Evolutionary conservation across 2,888 invertebrate genomes (phyloP).

Genomic region (Octonoba sinensis): DNA sequence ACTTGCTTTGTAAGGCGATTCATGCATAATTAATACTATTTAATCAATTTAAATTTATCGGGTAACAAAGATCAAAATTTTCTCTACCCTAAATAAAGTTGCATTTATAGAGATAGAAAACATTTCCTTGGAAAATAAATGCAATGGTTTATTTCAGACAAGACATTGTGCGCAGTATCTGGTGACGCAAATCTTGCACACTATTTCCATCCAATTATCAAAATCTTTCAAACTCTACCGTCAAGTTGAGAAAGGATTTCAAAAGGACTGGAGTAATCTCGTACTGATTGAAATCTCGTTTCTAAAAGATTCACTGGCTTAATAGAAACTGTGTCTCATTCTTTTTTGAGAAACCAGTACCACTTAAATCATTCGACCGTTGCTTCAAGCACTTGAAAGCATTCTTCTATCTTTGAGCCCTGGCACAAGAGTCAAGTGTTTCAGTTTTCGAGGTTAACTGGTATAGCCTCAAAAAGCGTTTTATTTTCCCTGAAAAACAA

Average conservation of each 20-base stretch:
- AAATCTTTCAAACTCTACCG: slow-evolving; percentile 53
- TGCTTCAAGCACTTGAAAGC: slow-evolving; percentile 43
- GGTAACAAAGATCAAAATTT: too few relatives aligned
- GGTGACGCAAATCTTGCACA: slow-evolving; percentile 48
- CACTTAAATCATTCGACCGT: slow-evolving; percentile 59
- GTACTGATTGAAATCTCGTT: slow-evolving; percentile 60
- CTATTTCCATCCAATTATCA: slow-evolving; percentile 59
- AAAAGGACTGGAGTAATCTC: slow-evolving; percentile 45
- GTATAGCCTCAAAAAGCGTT: slow-evolving; percentile 43
- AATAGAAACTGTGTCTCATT: slow-evolving; percentile 59
- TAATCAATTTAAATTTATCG: too few relatives aligned
- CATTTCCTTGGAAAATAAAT: too few relatives aligned
- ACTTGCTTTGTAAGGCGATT: too few relatives aligned
- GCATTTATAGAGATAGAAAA: too few relatives aligned
- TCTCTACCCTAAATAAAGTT: too few relatives aligned
- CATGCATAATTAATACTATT: too few relatives aligned
- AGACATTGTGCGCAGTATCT: background rate
- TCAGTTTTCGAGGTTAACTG: slow-evolving; percentile 56
- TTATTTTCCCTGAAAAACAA: slow-evolving; percentile 30
- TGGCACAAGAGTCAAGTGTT: slow-evolving; percentile 47
- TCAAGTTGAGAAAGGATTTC: slow-evolving; percentile 43
- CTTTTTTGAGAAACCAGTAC: slow-evolving; percentile 26
- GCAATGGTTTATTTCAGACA: background rate
- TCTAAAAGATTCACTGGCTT: slow-evolving; percentile 57
- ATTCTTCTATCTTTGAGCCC: slow-evolving; percentile 31